Evolutionary conservation across 2,797 vertebrate genomes (phyloP).

Genomic region (Chrosomus eos): DNA sequence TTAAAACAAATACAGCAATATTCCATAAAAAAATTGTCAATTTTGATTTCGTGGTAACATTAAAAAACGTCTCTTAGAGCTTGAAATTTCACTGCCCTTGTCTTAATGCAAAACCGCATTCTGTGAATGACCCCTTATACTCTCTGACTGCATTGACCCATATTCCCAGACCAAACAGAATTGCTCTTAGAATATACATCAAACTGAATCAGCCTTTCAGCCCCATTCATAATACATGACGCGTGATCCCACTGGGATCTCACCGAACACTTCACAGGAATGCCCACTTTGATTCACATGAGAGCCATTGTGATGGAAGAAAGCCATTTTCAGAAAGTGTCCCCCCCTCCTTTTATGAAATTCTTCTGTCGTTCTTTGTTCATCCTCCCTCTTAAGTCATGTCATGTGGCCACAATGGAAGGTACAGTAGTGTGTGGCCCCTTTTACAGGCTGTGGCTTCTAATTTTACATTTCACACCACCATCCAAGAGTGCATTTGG

Average conservation of each 20-base stretch:
- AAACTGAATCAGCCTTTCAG: conserved; percentile 42
- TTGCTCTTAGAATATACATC: conserved; percentile 34
- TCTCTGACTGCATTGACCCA: conserved; percentile 29
- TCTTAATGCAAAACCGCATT: not conserved
- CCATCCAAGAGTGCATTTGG: conserved; percentile 27
- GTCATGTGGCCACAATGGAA: conserved; percentile 8
- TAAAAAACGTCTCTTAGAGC: not conserved
- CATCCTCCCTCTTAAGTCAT: conserved; percentile 1
- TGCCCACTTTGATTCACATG: conserved; percentile 23
- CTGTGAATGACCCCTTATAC: conserved; percentile 5
- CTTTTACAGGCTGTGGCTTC: conserved; percentile 6
- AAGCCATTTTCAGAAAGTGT: conserved; percentile 18
- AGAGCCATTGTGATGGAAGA: conserved; percentile 28
- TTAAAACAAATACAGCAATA: not conserved
- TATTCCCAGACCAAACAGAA: conserved; percentile 26
- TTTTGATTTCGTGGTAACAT: not conserved
- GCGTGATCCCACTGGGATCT: conserved; percentile 4
- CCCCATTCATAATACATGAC: conserved; percentile 44
- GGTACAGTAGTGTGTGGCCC: not conserved
- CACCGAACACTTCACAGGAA: conserved; percentile 16
- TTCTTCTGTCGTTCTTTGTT: conserved; percentile 7
- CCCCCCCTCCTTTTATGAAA: not conserved
- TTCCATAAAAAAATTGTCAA: not conserved
- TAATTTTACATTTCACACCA: conserved; percentile 3
- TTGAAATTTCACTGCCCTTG: not conserved